These are phyloP conservation scores for Holothuria glaberrima DNA, from an alignment of 35 echinoderm and acorn worm species.

Conservation along the genomic window DNA sequence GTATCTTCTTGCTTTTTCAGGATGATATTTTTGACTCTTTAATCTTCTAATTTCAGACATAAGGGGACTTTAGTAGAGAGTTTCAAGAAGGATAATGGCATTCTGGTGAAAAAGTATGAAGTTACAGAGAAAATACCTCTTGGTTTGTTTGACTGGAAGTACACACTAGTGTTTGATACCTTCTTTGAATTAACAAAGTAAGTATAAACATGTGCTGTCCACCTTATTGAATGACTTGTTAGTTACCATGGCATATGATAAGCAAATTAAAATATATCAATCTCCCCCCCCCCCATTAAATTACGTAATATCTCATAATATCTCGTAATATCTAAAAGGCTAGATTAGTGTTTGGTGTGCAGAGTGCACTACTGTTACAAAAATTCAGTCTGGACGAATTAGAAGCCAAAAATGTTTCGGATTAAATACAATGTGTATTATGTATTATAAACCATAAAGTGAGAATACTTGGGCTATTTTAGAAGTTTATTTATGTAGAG, in stretches of 20 bases:
- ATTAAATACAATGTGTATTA: too few species aligned
- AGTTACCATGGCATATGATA: not conserved
- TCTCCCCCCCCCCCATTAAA: too few species aligned
- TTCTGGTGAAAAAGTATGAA: conserved; percentile 5
- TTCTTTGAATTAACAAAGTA: conserved; percentile 31
- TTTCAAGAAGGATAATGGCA: not conserved
- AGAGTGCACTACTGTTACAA: too few species aligned
- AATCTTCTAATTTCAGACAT: not conserved
- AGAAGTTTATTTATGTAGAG: too few species aligned
- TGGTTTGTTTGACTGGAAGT: conserved; percentile 47
- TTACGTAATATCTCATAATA: too few species aligned
- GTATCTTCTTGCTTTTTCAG: too few species aligned
- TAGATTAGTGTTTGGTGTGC: too few species aligned
- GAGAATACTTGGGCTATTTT: too few species aligned
- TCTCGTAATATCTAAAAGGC: too few species aligned
- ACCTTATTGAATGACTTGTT: not conserved
- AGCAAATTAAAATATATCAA: not conserved
- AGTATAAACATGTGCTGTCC: not conserved
- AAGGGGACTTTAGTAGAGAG: not conserved
- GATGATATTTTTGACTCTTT: not conserved
- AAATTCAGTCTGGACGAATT: too few species aligned
- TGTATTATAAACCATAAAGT: too few species aligned
- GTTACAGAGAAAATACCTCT: conserved; percentile 30
- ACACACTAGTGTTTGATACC: conserved; percentile 36
- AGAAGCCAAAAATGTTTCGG: too few species aligned